Percentiles rank a stretch among this genome's conserved stretches.
Conservation (phyloP, 2,888 invertebrate species). For the Mesoligia furuncula region DNA sequence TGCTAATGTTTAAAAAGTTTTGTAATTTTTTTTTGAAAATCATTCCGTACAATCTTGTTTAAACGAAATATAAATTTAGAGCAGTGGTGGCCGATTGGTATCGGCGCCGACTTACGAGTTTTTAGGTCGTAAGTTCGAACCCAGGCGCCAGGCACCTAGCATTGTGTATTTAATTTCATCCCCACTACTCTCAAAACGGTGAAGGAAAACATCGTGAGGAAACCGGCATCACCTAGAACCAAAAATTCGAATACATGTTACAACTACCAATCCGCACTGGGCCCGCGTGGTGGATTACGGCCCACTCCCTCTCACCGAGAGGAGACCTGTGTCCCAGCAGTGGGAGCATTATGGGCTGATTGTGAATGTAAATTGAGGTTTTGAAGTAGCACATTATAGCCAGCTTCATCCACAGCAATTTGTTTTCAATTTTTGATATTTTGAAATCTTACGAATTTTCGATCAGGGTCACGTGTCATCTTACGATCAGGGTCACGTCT, state of each 20-base stretch:
- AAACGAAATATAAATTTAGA: background rate
- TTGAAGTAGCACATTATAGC: background rate
- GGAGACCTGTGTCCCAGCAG: no score
- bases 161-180: background rate
- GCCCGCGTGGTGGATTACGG: background rate
- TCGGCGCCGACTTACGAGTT: background rate
- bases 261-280: background rate
- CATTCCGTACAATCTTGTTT: background rate
- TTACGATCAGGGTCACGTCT: no score
- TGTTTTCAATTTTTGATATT: no score
- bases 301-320: background rate
- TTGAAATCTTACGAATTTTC: no score
- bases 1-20: slow-evolving; percentile 31
- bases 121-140: background rate
- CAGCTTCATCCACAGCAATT: background rate
- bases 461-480: no score
- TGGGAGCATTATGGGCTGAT: no score
- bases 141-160: background rate
- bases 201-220: background rate
- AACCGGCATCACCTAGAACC: background rate
- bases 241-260: background rate
- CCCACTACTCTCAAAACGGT: background rate
- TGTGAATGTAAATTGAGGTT: background rate
- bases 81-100: no score
- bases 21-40: slow-evolving; percentile 3